Evolutionary conservation across 1,140 invertebrate genomes (phyloP).

Genomic region (Rhyzopertha dominica): DNA sequence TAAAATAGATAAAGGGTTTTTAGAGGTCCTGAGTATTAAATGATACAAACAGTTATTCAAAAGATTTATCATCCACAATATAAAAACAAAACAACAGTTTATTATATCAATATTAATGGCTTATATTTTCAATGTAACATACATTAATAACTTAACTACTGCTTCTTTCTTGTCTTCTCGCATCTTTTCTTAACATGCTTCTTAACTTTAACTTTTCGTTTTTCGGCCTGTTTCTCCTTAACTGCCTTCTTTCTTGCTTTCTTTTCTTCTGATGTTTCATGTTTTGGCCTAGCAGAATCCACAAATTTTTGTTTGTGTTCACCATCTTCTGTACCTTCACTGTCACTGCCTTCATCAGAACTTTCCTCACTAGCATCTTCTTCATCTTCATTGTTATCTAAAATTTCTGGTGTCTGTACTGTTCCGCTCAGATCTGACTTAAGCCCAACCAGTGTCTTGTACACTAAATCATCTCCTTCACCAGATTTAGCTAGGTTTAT

Average conservation of each 20-base stretch:
- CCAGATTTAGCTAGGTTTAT: constrained; percentile 73
- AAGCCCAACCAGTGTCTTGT: constrained; percentile 80
- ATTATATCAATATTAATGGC: not conserved
- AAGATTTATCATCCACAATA: no score
- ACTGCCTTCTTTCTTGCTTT: constrained; percentile 80
- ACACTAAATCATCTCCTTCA: constrained; percentile 67
- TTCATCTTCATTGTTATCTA: constrained; percentile 45
- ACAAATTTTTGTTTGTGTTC: constrained; percentile 57
- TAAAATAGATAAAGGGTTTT: no score
- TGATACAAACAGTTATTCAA: no score
- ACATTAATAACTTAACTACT: no score
- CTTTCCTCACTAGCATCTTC: constrained; percentile 47
- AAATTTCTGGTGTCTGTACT: constrained; percentile 53
- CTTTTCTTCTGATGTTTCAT: constrained; percentile 83
- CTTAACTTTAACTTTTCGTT: constrained; percentile 86
- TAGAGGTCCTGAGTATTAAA: no score
- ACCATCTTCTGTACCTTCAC: constrained; percentile 44
- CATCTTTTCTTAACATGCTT: constrained; percentile 94
- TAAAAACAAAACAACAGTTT: no score
- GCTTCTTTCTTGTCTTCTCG: constrained; percentile 57
- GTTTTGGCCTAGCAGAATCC: constrained; percentile 66
- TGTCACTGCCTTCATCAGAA: constrained; percentile 44
- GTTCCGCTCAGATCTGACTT: constrained; percentile 74
- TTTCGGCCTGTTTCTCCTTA: constrained; percentile 85
- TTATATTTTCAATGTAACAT: not conserved